phyloP scores from a whole-genome alignment of 2,113 vertebrate species.

The Varanus salvator region DNA sequence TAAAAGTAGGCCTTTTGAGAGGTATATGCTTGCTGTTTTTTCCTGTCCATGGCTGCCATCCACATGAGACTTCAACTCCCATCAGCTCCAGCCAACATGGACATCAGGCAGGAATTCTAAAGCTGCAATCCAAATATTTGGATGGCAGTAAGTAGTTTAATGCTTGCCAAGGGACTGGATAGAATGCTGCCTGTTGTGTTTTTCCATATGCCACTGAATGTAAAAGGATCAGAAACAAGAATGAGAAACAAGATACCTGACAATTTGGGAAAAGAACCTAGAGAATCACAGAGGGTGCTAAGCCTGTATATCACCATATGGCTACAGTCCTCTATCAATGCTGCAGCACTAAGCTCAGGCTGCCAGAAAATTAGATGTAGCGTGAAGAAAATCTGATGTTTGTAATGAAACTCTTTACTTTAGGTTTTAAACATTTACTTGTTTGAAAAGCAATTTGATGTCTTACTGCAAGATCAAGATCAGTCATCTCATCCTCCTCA shows the following conservation, averaged over 20 bases:
- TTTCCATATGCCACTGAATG: not conserved
- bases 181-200: not conserved
- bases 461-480: conserved; percentile 19
- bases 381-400: not conserved
- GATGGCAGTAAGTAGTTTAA: not conserved
- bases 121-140: not conserved
- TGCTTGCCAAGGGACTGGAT: not conserved
- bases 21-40: too few relatives aligned
- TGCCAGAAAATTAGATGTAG: not conserved
- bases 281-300: not conserved
- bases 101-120: not conserved
- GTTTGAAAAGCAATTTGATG: conserved; percentile 32
- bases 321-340: not conserved
- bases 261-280: not conserved
- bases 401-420: conserved; percentile 28
- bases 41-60: too few relatives aligned
- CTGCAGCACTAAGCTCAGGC: too few relatives aligned
- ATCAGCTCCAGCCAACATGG: too few relatives aligned
- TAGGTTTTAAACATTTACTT: conserved; percentile 46
- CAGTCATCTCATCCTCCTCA: conserved; percentile 38
- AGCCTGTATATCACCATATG: not conserved
- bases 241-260: not conserved
- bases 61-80: too few relatives aligned
- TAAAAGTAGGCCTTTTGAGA: too few relatives aligned
- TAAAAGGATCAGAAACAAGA: not conserved